Conservation (phyloP, 92 coral and sea anemone genomes). For the Zoanthus sansibaricus region DNA sequence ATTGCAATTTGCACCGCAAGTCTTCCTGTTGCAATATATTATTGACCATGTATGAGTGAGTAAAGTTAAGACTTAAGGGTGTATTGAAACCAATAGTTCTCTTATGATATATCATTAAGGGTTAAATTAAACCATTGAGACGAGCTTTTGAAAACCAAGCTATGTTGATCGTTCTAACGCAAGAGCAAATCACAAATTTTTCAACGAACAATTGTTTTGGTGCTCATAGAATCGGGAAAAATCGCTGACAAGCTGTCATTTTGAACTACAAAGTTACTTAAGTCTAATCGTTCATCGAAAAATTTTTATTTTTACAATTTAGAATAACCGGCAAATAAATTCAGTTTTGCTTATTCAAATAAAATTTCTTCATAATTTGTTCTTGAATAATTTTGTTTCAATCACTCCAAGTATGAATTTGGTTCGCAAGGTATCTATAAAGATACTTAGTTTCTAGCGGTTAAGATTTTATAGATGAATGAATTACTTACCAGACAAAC, state of each 20-base stretch:
- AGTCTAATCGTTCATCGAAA: neutral
- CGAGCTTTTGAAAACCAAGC: neutral
- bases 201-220: neutral
- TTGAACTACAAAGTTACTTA: neutral
- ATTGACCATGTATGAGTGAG: neutral
- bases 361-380: neutral
- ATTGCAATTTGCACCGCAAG: neutral
- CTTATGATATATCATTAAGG: neutral
- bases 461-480: neutral
- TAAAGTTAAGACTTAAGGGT: no score
- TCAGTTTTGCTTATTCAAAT: no score
- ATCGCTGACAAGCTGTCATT: neutral
- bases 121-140: neutral
- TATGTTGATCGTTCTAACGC: neutral
- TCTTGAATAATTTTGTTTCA: constrained; percentile 16
- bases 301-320: no score
- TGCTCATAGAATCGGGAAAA: neutral
- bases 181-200: neutral
- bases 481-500: constrained; percentile 27
- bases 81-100: neutral
- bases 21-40: neutral
- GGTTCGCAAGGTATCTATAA: neutral
- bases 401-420: constrained; percentile 5
- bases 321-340: no score
- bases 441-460: neutral